phyloP scores from a whole-genome alignment of 2,113 vertebrate genomes.

The Tupaia chinensis region DNA sequence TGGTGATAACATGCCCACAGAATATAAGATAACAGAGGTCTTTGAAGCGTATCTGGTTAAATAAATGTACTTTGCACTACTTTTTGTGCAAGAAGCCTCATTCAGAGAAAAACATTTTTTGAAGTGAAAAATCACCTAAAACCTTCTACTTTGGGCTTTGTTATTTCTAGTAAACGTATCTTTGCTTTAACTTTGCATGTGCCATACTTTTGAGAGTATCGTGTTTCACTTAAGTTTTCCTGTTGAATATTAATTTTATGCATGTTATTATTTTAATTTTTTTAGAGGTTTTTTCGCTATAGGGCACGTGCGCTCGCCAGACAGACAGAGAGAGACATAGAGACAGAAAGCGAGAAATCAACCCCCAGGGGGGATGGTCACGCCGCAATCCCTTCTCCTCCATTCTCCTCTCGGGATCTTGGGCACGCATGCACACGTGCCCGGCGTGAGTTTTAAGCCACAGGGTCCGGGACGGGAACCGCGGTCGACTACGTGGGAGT shows the following conservation, averaged over 20 bases:
- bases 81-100: conserved; percentile 29
- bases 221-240: conserved; percentile 4
- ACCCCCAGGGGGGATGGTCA: too few species aligned
- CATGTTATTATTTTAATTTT: neutral
- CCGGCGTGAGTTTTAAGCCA: too few species aligned
- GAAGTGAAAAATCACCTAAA: neutral
- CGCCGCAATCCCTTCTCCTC: too few species aligned
- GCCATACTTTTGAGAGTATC: neutral
- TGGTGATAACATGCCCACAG: conserved; percentile 32
- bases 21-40: conserved; percentile 57
- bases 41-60: conserved; percentile 53
- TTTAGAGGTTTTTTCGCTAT: too few species aligned
- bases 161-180: conserved; percentile 11
- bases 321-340: too few species aligned
- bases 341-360: too few species aligned
- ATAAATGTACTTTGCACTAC: neutral
- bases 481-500: too few species aligned
- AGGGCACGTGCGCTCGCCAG: too few species aligned
- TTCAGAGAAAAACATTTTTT: neutral
- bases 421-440: too few species aligned
- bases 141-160: neutral
- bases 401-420: too few species aligned
- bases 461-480: too few species aligned
- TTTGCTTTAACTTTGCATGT: conserved; percentile 42
- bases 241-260: neutral